Conservation (phyloP, 2,888 invertebrate genomes). For the Andrena camellia region DNA sequence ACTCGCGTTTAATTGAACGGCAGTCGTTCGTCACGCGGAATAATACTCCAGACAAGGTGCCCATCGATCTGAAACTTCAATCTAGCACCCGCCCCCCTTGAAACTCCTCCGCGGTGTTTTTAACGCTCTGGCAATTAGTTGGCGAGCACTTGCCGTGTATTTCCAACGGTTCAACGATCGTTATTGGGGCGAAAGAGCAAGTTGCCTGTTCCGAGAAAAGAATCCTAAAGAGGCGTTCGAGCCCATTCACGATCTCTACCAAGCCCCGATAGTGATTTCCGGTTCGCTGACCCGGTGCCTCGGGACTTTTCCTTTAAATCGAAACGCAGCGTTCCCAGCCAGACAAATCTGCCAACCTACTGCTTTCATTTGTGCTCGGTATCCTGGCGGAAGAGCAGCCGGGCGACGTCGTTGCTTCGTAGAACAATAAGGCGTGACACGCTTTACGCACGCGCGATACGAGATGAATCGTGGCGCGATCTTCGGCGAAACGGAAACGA, state of each 20-base stretch:
- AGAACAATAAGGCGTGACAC: constrained; percentile 27
- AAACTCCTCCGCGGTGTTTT: background rate
- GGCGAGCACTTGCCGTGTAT: background rate
- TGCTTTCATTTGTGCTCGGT: background rate
- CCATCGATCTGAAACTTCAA: constrained; percentile 9
- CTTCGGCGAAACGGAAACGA: background rate
- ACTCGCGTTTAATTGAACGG: background rate
- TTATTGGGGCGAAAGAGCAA: background rate
- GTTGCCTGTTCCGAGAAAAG: background rate
- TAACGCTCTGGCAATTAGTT: background rate
- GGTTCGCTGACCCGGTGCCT: constrained; percentile 25
- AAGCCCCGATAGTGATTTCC: background rate
- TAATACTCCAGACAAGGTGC: background rate
- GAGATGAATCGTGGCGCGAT: background rate
- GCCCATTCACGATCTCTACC: background rate
- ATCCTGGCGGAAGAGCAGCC: constrained; percentile 27
- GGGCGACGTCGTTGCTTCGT: constrained; percentile 13
- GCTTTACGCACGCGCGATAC: background rate
- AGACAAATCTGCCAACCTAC: background rate
- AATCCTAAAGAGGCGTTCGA: background rate
- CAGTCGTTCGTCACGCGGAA: background rate
- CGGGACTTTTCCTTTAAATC: constrained; percentile 41
- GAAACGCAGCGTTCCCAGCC: constrained; percentile 8
- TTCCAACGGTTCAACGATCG: background rate
- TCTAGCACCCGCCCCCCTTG: background rate